A percentile compares a stretch with the other conserved stretches of the same genome.
Conservation (phyloP, 2,888 invertebrate genomes). For the Mystacides longicornis region DNA sequence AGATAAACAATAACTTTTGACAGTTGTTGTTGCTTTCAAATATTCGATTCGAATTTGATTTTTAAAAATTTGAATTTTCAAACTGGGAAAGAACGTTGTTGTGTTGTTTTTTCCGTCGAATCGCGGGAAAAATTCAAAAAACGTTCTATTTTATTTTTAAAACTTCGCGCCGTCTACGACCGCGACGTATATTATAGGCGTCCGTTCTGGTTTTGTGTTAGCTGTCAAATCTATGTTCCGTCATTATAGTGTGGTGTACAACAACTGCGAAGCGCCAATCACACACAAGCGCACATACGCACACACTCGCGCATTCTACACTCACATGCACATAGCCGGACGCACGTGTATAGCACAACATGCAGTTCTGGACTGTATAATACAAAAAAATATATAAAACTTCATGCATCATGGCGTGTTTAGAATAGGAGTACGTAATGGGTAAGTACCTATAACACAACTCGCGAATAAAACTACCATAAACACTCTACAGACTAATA, state of each 20-base stretch:
- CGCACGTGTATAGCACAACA: constrained; percentile 15
- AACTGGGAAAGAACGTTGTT: not conserved
- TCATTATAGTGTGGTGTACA: constrained; percentile 40
- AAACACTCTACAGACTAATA: not conserved
- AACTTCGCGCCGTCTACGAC: constrained; percentile 16
- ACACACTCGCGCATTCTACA: constrained; percentile 39
- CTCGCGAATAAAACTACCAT: not conserved
- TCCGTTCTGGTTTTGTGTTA: constrained; percentile 47
- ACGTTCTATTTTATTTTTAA: constrained; percentile 12
- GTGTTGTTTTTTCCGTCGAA: no score
- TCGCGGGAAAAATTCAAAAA: not conserved
- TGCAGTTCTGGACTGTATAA: constrained; percentile 10
- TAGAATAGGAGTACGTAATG: no score
- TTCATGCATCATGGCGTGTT: not conserved
- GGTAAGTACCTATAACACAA: not conserved
- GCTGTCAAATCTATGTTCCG: constrained; percentile 55
- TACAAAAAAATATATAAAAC: not conserved
- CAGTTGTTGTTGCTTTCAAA: no score
- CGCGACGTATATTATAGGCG: constrained; percentile 19
- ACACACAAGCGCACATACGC: constrained; percentile 46
- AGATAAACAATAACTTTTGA: constrained; percentile 1
- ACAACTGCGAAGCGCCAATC: constrained; percentile 44
- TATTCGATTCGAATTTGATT: not conserved
- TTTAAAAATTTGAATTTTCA: not conserved
- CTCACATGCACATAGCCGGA: constrained; percentile 35